Evolutionary conservation across 2,888 invertebrate genomes (phyloP).

Genomic region (Apodemia zela): DNA sequence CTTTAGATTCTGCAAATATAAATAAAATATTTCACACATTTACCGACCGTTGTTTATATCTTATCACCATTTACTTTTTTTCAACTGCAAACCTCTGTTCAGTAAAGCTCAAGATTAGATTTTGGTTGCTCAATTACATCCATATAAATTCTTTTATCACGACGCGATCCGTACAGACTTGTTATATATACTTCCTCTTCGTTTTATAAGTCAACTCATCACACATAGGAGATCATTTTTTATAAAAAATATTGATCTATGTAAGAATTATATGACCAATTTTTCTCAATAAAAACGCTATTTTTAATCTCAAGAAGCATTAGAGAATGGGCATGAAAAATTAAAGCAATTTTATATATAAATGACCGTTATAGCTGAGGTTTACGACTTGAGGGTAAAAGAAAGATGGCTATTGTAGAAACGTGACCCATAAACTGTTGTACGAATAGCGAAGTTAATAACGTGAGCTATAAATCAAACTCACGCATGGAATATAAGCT

Average conservation of each 20-base stretch:
- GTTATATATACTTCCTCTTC: no score
- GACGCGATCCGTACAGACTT: no score
- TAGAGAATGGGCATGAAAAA: slow-evolving; percentile 8
- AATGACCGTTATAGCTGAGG: slow-evolving; percentile 12
- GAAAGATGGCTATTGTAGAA: slow-evolving; percentile 13
- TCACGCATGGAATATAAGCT: slow-evolving; percentile 2
- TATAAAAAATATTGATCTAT: not conserved
- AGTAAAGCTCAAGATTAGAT: no score
- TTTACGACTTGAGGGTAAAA: slow-evolving; percentile 11
- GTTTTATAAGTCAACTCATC: no score
- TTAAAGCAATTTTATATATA: slow-evolving; percentile 13
- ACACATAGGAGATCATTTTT: no score
- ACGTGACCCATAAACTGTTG: slow-evolving; percentile 11
- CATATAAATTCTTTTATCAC: no score
- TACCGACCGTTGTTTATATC: no score
- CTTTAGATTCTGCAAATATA: no score
- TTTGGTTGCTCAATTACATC: no score
- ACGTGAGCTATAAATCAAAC: slow-evolving; percentile 5
- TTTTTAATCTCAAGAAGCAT: slow-evolving; percentile 8
- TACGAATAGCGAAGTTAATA: slow-evolving; percentile 15
- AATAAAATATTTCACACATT: no score
- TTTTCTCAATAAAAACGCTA: slow-evolving; percentile 4
- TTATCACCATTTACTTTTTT: no score
- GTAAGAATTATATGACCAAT: not conserved
- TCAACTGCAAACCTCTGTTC: no score